Conservation (phyloP, 1,140 invertebrate species). For the Bradysia coprophila region DNA sequence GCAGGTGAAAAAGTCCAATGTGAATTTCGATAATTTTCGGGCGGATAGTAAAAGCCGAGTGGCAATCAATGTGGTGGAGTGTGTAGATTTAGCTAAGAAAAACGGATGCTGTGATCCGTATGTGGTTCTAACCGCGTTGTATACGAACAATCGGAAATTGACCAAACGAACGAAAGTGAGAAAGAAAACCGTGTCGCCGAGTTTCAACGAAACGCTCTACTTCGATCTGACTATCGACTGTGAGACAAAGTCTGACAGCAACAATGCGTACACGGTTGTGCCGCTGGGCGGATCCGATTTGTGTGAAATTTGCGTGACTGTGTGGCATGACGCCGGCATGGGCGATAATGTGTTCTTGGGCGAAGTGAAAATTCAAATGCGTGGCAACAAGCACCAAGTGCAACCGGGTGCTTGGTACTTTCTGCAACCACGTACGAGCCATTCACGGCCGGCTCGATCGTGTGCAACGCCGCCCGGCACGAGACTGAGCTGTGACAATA, state of each 20-base stretch:
- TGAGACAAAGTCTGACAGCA: slow-evolving; percentile 27
- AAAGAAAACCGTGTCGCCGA: slow-evolving; percentile 76
- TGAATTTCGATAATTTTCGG: slow-evolving; percentile 2
- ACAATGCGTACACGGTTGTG: slow-evolving; percentile 31
- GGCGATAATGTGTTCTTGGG: slow-evolving; percentile 66
- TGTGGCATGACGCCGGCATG: slow-evolving; percentile 72
- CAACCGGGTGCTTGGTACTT: slow-evolving; percentile 56
- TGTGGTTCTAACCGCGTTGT: slow-evolving; percentile 58
- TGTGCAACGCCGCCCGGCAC: slow-evolving; percentile 48
- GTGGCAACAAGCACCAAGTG: slow-evolving; percentile 41
- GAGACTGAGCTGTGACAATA: slow-evolving; percentile 33
- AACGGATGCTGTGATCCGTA: slow-evolving; percentile 84
- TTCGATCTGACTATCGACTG: slow-evolving; percentile 58
- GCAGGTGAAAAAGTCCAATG: slow-evolving; percentile 1
- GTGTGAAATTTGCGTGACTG: slow-evolving; percentile 52
- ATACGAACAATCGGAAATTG: slow-evolving; percentile 62
- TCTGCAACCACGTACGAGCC: slow-evolving; percentile 49
- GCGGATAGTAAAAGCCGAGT: slow-evolving; percentile 11
- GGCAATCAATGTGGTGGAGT: slow-evolving; percentile 51
- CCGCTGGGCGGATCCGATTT: slow-evolving; percentile 35
- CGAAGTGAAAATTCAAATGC: slow-evolving; percentile 60
- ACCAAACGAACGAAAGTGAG: slow-evolving; percentile 68
- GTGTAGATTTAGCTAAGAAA: slow-evolving; percentile 70
- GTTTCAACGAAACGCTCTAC: slow-evolving; percentile 73
- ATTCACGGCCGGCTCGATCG: slow-evolving; percentile 36